These are phyloP conservation scores for Barypeithes pellucidus DNA, from an alignment of 2,888 invertebrate genomes.

Conservation along the genomic window DNA sequence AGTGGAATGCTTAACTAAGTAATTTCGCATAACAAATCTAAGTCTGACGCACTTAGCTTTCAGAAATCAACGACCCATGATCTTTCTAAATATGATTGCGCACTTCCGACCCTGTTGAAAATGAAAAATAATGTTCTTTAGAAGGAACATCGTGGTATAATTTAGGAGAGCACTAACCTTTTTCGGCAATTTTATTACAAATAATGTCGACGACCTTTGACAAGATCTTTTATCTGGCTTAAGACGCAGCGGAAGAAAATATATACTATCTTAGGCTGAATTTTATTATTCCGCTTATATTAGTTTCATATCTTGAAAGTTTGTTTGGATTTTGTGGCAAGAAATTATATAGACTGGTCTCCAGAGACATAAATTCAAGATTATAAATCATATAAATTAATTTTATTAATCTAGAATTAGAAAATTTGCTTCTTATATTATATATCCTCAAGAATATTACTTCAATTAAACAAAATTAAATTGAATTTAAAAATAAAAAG, in stretches of 20 bases:
- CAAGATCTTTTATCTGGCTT: conserved; percentile 15
- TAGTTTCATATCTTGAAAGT: background rate
- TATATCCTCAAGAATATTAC: no score
- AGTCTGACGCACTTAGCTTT: conserved; percentile 5
- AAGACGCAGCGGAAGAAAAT: background rate
- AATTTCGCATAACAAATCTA: conserved; percentile 6
- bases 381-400: no score
- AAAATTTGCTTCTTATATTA: no score
- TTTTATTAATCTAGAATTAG: no score
- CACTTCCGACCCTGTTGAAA: conserved; percentile 2
- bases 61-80: conserved; percentile 2
- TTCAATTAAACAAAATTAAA: no score
- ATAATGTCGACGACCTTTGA: conserved; percentile 18
- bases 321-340: background rate
- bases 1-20: background rate
- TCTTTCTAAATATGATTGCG: conserved; percentile 3
- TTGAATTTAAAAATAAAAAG: no score
- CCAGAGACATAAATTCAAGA: background rate
- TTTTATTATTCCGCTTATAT: conserved; percentile 2
- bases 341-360: background rate
- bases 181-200: conserved; percentile 14
- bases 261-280: background rate
- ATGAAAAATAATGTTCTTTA: conserved; percentile 25
- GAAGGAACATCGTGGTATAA: conserved; percentile 8
- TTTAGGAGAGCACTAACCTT: conserved; percentile 10